These are phyloP conservation scores for Styela plicata DNA, from an alignment of 23 tunicate genomes.

Conservation along the genomic window DNA sequence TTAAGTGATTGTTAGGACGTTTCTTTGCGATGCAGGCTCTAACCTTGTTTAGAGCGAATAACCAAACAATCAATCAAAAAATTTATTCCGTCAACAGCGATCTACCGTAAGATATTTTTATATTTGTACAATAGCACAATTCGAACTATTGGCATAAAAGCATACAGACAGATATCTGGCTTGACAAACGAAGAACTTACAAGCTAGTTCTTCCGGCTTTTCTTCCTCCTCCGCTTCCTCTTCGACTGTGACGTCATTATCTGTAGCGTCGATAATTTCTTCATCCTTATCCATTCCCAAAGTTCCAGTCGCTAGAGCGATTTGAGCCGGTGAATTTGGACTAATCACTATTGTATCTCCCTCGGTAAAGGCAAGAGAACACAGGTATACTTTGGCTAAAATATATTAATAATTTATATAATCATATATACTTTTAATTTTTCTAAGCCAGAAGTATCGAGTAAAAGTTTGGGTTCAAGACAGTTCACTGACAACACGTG, in stretches of 20 bases:
- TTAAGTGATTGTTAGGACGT: no score
- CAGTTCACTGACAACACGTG: no score
- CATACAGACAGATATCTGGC: no score
- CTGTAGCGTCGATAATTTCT: neutral
- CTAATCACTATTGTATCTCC: constrained; percentile 48
- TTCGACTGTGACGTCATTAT: neutral
- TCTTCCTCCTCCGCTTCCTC: neutral
- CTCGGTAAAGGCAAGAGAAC: constrained; percentile 35
- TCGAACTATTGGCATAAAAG: no score
- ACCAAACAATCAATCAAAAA: no score
- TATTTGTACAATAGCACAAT: no score
- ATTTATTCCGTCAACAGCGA: no score
- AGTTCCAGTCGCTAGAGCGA: neutral
- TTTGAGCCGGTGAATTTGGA: constrained; percentile 10
- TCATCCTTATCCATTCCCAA: neutral
- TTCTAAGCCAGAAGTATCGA: neutral
- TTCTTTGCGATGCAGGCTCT: no score
- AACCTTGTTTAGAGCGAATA: no score
- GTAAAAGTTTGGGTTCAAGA: no score
- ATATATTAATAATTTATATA: neutral
- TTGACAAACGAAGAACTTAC: neutral
- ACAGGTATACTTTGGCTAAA: constrained; percentile 53
- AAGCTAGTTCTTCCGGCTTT: neutral
- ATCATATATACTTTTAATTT: neutral
- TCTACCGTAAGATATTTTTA: no score